A percentile compares a stretch with the other conserved stretches of the same genome.
These are phyloP conservation scores for Agrochola lota DNA, from an alignment of 2,888 invertebrate genomes.

Conservation along the genomic window DNA sequence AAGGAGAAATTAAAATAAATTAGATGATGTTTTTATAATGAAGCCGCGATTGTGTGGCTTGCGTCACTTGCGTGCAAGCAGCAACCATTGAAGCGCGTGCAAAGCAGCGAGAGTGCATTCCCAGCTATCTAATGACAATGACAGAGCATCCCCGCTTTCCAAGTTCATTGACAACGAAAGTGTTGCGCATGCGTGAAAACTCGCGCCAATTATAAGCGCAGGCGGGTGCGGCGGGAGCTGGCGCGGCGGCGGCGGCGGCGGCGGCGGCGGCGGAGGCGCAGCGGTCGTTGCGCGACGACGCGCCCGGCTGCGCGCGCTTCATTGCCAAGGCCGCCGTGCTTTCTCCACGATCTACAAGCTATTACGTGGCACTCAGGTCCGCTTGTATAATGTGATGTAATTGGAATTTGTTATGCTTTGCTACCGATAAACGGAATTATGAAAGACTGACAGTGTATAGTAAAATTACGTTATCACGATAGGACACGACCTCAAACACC, in stretches of 20 bases:
- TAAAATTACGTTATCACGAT: slow-evolving; percentile 56
- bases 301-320: slow-evolving; percentile 81
- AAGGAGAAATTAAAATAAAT: slow-evolving; percentile 49
- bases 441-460: slow-evolving; percentile 56
- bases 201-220: slow-evolving; percentile 81
- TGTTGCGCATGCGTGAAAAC: slow-evolving; percentile 88
- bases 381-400: slow-evolving; percentile 84
- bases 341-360: slow-evolving; percentile 83
- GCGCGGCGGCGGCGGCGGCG: slow-evolving; percentile 20
- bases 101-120: slow-evolving; percentile 89
- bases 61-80: slow-evolving; percentile 81
- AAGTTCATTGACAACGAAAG: slow-evolving; percentile 90
- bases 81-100: slow-evolving; percentile 75
- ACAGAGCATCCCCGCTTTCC: slow-evolving; percentile 89
- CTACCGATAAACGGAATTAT: slow-evolving; percentile 65
- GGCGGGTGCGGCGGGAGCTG: slow-evolving; percentile 50
- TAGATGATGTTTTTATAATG: slow-evolving; percentile 58
- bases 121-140: slow-evolving; percentile 87
- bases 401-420: slow-evolving; percentile 78
- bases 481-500: slow-evolving; percentile 45
- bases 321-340: slow-evolving; percentile 89
- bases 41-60: slow-evolving; percentile 69
- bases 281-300: slow-evolving; percentile 73
- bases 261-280: slow-evolving; percentile 57
- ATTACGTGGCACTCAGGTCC: slow-evolving; percentile 80